Base-by-base conservation (phyloP, 2,888 invertebrate genomes). In the Bursaphelenchus okinawaensis region DNA sequence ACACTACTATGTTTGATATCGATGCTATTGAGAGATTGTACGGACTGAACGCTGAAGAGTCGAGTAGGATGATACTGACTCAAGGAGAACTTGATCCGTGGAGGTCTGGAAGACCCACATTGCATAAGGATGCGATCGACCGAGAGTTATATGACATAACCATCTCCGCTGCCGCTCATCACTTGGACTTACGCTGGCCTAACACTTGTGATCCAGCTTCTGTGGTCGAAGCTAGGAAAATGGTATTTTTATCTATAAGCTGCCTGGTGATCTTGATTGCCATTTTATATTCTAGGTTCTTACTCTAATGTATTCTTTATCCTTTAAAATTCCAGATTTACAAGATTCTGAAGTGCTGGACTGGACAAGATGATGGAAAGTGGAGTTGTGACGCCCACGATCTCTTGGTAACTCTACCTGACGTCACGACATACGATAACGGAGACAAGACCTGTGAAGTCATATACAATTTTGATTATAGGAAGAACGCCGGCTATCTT, bases 151-250 rank as follows among this genome's bases (percentile, higher is more conserved):
- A 50, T 52, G 66, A 26, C 20, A 24, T 63, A 27, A 40, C 51
- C 28, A 54, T 55, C 16, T 23, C 23, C 0, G 68, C 57, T 1
- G 20, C 63, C 12, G 83, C 82, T 12, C 82, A 83, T 68, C 83
- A 83, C 65, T 68, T 83, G 12, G 83, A 83, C 56, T 75, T 83
- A 8, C 70, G 82, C n/a, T 68, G 68, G 24, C 75, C 76, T 9
- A 81, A 80, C 56, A 69, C 69, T 2, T 76, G 76, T 54, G 82
- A 82, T 67, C 77, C 80, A 4, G 69, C 70, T 23, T 27, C 56
- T 19, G 56, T 56, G 3, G 40, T 40, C n/a, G 40, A 40, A 40
- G 40, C 40, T 16, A 40, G 40, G n/a, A 40, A 40, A 40, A 12
- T 16, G 40, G 40, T 40, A 16, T 4, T 16, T 6, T 6, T 40